Conservation (phyloP, 92 coral and sea anemone species). For the Epizoanthus rinbou region DNA sequence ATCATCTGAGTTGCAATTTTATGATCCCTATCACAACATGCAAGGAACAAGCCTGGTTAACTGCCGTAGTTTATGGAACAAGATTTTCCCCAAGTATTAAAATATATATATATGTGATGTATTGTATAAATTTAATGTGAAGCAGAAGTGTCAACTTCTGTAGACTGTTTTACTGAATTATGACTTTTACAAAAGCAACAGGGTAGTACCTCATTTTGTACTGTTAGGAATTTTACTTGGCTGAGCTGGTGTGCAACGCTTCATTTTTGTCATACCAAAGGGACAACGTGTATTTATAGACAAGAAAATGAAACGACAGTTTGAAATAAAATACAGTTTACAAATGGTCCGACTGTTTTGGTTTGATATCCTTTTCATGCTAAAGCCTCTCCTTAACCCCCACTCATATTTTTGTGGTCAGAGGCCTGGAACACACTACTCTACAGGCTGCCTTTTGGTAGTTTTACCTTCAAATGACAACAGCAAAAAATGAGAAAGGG, state of each 20-base stretch:
- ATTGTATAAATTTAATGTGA: not conserved
- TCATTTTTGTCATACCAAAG: slow-evolving; percentile 27
- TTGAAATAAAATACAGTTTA: slow-evolving; percentile 39
- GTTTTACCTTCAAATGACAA: too few species aligned
- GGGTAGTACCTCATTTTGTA: not conserved
- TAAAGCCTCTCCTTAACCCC: too few species aligned
- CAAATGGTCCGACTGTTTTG: not conserved
- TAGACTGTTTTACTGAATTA: slow-evolving; percentile 2
- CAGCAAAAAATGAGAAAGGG: too few species aligned
- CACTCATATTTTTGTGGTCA: too few species aligned
- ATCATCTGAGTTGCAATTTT: not conserved
- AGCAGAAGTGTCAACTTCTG: slow-evolving; percentile 8
- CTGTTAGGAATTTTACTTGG: slow-evolving; percentile 26
- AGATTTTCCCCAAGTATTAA: not conserved
- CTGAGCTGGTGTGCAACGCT: not conserved
- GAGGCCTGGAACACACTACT: too few species aligned
- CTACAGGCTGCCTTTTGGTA: too few species aligned
- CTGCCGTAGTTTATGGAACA: not conserved
- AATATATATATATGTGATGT: not conserved
- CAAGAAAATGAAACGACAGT: not conserved
- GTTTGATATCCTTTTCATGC: too few species aligned
- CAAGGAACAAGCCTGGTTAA: not conserved
- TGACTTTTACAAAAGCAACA: slow-evolving; percentile 1
- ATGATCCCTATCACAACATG: not conserved
- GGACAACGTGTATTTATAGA: slow-evolving; percentile 34